Conservation (phyloP, 2,113 vertebrate species). For the Caranx ignobilis region DNA sequence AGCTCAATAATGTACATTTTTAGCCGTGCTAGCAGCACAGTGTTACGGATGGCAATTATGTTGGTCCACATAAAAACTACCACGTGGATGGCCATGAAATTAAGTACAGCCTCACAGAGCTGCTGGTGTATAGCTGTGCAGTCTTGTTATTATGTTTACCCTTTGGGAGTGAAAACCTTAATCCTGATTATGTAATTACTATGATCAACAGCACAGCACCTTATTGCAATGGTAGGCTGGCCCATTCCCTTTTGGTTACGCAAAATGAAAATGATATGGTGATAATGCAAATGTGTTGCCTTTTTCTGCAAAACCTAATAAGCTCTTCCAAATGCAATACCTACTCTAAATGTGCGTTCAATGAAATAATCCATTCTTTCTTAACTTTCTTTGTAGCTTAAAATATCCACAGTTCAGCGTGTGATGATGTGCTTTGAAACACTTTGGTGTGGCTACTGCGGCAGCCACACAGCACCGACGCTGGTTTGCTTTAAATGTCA, state of each 20-base stretch:
- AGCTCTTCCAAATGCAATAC: slow-evolving; percentile 15
- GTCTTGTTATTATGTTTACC: not conserved
- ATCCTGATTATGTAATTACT: not conserved
- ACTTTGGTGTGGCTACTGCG: slow-evolving; percentile 22
- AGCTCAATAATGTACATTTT: slow-evolving; percentile 22
- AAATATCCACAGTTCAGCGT: slow-evolving; percentile 42
- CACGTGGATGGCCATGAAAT: not conserved
- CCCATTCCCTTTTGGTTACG: not conserved
- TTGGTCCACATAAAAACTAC: not conserved
- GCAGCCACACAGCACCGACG: slow-evolving; percentile 27
- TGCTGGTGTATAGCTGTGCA: not conserved
- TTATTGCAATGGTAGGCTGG: slow-evolving; percentile 4
- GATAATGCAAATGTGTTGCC: slow-evolving; percentile 1
- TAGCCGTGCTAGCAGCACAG: not conserved
- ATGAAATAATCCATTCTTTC: slow-evolving; percentile 27
- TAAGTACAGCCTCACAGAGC: not conserved
- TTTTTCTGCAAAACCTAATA: slow-evolving; percentile 24
- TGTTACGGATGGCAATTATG: not conserved
- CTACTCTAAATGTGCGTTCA: slow-evolving; percentile 14
- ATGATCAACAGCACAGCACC: not conserved
- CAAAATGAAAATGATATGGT: slow-evolving; percentile 11
- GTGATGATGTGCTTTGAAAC: slow-evolving; percentile 32
- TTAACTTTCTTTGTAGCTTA: slow-evolving; percentile 32
- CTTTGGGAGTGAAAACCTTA: not conserved
- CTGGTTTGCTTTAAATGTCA: slow-evolving; percentile 71